Percentiles rank a stretch among this genome's conserved stretches.
Conservation (phyloP, 2,113 vertebrate species). For the Emydocephalus ijimae region DNA sequence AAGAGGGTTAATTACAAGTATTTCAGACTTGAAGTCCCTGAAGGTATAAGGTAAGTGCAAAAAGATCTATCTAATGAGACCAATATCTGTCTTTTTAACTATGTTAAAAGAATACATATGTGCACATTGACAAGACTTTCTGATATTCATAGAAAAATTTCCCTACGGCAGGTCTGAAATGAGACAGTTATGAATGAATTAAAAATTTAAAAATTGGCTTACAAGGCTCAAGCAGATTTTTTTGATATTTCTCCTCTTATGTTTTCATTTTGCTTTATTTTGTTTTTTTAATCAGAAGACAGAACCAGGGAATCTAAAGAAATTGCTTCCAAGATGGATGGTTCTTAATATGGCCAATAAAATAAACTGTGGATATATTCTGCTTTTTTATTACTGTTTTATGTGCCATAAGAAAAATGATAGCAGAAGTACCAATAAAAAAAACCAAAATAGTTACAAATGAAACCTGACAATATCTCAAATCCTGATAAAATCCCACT, state of each 20-base stretch:
- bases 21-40: constrained; percentile 1
- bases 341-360: neutral
- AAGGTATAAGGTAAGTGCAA: neutral
- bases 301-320: neutral
- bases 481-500: neutral
- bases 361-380: neutral
- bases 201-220: neutral
- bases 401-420: neutral
- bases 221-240: neutral
- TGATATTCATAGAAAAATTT: neutral
- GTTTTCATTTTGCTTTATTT: neutral
- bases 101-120: neutral
- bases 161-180: neutral
- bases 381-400: neutral
- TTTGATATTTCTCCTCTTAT: neutral
- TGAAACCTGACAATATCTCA: neutral
- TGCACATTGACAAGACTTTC: neutral
- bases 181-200: neutral
- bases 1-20: neutral
- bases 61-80: neutral
- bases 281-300: neutral
- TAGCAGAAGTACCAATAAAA: neutral
- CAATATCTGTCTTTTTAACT: neutral
- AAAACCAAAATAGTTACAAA: neutral
- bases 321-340: neutral